Conservation (phyloP, 1,140 invertebrate species). For the Dysdera silvatica region DNA sequence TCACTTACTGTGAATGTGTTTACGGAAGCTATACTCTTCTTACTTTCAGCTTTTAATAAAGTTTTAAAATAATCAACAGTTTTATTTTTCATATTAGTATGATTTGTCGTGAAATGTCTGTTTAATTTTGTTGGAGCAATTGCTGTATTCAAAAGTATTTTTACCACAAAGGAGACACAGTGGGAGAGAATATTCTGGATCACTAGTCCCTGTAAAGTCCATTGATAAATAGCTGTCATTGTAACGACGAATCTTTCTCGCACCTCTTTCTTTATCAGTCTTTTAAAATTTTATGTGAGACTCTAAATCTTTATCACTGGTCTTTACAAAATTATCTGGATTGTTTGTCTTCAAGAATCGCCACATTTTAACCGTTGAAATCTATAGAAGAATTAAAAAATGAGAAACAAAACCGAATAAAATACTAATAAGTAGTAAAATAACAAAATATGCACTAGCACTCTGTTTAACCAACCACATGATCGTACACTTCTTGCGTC, state of each 20-base stretch:
- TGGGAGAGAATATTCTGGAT: neutral
- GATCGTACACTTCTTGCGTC: no score
- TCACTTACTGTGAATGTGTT: neutral
- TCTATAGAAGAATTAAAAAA: neutral
- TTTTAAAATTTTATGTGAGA: neutral
- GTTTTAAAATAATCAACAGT: neutral
- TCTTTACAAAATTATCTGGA: neutral
- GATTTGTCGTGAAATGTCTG: neutral
- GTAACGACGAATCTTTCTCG: neutral
- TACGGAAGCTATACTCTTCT: no score
- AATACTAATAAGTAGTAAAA: no score
- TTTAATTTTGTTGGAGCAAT: neutral
- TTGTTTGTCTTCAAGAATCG: neutral
- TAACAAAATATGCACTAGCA: no score
- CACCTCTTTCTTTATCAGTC: neutral
- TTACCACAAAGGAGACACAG: neutral
- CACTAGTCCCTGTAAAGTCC: neutral
- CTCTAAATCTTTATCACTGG: neutral
- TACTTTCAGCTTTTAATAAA: no score
- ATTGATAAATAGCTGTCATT: neutral
- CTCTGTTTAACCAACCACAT: no score
- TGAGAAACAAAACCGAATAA: no score
- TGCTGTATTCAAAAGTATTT: neutral
- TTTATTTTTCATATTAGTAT: neutral
- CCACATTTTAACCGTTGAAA: neutral